These are phyloP conservation scores for Plagodis pulveraria DNA, from an alignment of 2,888 invertebrate species.

Conservation along the genomic window DNA sequence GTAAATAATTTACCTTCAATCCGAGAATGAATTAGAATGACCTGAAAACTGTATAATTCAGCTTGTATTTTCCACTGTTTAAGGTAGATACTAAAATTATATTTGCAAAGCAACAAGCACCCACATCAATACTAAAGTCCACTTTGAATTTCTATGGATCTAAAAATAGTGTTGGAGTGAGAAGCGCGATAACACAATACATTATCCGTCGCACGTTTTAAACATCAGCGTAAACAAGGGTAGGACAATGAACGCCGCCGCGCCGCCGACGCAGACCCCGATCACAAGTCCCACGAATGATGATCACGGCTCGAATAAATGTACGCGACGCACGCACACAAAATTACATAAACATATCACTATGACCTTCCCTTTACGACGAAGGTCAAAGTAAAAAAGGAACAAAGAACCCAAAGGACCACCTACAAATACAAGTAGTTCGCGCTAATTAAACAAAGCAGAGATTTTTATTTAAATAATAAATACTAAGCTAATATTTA, in stretches of 20 bases:
- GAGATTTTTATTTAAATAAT: neutral
- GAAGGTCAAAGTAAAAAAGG: slow-evolving; percentile 64
- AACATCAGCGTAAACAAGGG: slow-evolving; percentile 51
- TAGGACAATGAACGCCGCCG: slow-evolving; percentile 48
- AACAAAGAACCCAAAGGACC: slow-evolving; percentile 37
- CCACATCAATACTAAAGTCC: slow-evolving; percentile 52
- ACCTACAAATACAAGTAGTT: slow-evolving; percentile 29
- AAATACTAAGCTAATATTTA: too few species aligned
- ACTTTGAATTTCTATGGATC: slow-evolving; percentile 47
- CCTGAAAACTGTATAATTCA: slow-evolving; percentile 16
- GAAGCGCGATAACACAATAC: slow-evolving; percentile 50
- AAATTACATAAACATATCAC: slow-evolving; percentile 72
- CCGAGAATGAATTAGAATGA: slow-evolving; percentile 1
- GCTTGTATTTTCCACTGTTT: slow-evolving; percentile 22
- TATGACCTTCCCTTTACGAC: slow-evolving; percentile 66
- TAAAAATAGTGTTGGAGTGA: slow-evolving; percentile 59
- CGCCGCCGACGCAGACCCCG: slow-evolving; percentile 37
- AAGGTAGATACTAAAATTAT: slow-evolving; percentile 18
- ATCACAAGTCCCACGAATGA: slow-evolving; percentile 51
- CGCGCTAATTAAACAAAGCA: slow-evolving; percentile 40
- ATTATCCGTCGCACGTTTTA: slow-evolving; percentile 31
- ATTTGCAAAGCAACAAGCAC: slow-evolving; percentile 39
- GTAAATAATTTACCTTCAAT: slow-evolving; percentile 3
- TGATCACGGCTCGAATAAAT: slow-evolving; percentile 41
- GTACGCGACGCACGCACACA: slow-evolving; percentile 14